Evolutionary conservation across 2,797 vertebrate species (phyloP), one percentile per base, ranked within the genome.

Genomic region (Acomys russatus): DNA sequence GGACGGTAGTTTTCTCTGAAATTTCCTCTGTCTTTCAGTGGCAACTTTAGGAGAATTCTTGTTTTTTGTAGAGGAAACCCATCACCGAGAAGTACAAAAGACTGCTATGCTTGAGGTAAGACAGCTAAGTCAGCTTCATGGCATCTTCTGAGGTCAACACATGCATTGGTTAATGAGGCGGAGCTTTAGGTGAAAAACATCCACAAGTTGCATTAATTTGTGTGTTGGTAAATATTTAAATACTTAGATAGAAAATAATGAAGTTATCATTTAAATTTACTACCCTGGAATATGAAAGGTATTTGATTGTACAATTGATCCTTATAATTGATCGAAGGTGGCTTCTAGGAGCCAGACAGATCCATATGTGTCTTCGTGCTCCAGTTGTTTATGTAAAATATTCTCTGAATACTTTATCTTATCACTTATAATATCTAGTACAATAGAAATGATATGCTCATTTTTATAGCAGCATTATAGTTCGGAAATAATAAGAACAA

Each of bases 111-210:
- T 4, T 3, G 35, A 68, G 25, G 61, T 30, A 78, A 78, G 38
- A 10, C 8, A 12, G 38, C 2, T 14, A 25, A 3, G 3, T 10
- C 49, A 77, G 12, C 10, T n/a, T 51, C 15, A 5, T 18, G 8
- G 2, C 8, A 54, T 9, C 28, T 9, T 15, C 17, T 64, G 23
- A 23, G 63, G 28, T 18, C 71, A 66, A 9, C 9, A 66, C 44
- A 22, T 23, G 1, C 66, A 10, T 9, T 33, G 23, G 22, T 64
- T 3, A n/a, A 9, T 1, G 0, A 1, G 0, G 0, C 1, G 51
- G 2, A 63, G 6, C 4, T 33, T 10, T 6, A 38, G 23, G 28
- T 12, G 8, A n/a, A 9, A 64, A 28, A 71, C 2, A 33, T 1
- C 28, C 17, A 88, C 23, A 66, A 7, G 10, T 3, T 54, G 0